A percentile compares a stretch with the other conserved stretches of the same genome.
Conservation (phyloP, 2,797 vertebrate species). For the Falco berigora region DNA sequence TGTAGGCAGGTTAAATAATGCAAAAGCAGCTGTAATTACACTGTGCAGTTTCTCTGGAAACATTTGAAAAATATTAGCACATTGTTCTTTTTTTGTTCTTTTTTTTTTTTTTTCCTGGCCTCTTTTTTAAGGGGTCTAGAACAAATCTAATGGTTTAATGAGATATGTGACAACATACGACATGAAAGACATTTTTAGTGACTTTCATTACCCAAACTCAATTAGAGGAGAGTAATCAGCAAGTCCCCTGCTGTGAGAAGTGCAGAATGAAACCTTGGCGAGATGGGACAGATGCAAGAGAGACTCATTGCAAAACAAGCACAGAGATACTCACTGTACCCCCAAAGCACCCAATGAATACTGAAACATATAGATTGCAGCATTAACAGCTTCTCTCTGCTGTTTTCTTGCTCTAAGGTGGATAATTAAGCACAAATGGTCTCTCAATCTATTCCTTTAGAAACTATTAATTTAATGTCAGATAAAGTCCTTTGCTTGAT, state of each 20-base stretch:
- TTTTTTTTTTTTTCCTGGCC: not conserved
- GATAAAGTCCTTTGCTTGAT: not conserved
- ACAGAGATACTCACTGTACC: not conserved
- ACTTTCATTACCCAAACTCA: constrained; percentile 4
- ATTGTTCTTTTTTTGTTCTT: not conserved
- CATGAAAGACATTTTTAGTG: not conserved
- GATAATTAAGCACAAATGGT: not conserved
- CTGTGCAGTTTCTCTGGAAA: constrained; percentile 16
- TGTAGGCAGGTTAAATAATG: constrained; percentile 42
- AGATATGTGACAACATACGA: not conserved
- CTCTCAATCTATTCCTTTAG: not conserved
- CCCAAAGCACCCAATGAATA: not conserved
- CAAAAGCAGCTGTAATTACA: constrained; percentile 1
- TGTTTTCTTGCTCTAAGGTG: not conserved
- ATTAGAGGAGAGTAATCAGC: constrained; percentile 17
- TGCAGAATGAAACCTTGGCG: not conserved
- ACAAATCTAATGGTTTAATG: constrained; percentile 11
- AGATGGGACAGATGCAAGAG: not conserved
- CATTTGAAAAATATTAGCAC: not conserved
- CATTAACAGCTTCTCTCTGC: not conserved
- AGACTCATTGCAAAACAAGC: not conserved
- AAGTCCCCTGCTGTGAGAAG: not conserved
- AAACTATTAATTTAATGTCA: not conserved
- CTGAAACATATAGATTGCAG: not conserved
- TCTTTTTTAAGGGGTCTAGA: not conserved